Base-by-base conservation (phyloP, 2,888 invertebrate species). In the Caprella mutica region DNA sequence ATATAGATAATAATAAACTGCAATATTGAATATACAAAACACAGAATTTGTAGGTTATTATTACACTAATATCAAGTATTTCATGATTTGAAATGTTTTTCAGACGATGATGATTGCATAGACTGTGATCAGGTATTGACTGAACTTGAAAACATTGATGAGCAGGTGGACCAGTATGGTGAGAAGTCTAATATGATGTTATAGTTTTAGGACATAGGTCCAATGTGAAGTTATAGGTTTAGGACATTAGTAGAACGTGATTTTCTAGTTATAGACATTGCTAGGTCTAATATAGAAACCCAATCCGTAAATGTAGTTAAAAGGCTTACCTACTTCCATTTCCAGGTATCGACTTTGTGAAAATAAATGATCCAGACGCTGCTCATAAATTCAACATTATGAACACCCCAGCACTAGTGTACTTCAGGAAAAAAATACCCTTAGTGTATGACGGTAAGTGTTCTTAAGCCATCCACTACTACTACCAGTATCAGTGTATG, bases 111-210 rank as follows among this genome's bases (percentile, higher is more conserved):
- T 66, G 87, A 87, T 68, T 91, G 91, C 71, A 84, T 85, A 57
- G 86, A 88, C 70, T 92, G 91, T 69, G 78, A 81, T 44, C 81
- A 81, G 56, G 86, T 90, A 65, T 74, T 92, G 58, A 89, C 90
- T 72, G 90, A 90, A 72, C 73, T 92, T 58, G 92, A 92, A 73
- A 91, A 91, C 70, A 92, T 92, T 65, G 92, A 92, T 69, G 91
- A 92, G 69, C 91, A 92, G 70, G 91, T 91, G 69, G 91, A 91
- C 69, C 58, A 60, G 61, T 66, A 56, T 35, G 66, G 65, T 65
- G 35, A 62, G 65, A 52, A 5, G 19, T 38, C 17, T 17, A n/a
- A 38, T 19, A 3, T 4, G 4, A n/a, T 2, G 4, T 3, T 4
- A 38, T n/a, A 17, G 4, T 38, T 17, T 38, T 38, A 4, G 2